Percentiles rank a stretch among this genome's conserved stretches.
These are phyloP conservation scores for Microplitis demolitor DNA, from an alignment of 1,140 invertebrate genomes.

Conservation along the genomic window DNA sequence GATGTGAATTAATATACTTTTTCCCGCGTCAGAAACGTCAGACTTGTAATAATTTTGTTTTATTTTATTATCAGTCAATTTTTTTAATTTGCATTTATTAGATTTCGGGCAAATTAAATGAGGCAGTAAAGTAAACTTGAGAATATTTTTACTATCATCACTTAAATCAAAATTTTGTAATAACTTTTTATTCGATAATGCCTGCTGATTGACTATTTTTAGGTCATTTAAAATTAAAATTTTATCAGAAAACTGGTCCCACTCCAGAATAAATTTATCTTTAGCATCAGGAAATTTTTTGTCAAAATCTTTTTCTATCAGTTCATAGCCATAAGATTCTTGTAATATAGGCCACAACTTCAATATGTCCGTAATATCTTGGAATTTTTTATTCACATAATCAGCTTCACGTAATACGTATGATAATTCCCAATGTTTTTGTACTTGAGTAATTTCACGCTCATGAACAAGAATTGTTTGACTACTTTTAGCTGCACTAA, in stretches of 20 bases:
- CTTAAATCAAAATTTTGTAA: not conserved
- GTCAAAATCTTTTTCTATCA: not conserved
- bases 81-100: too few species aligned
- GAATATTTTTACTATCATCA: not conserved
- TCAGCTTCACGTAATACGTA: not conserved
- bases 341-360: not conserved
- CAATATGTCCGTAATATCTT: not conserved
- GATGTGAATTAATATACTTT: not conserved
- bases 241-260: not conserved
- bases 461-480: not conserved
- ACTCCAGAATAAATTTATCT: not conserved
- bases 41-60: too few species aligned
- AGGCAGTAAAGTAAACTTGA: not conserved
- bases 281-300: not conserved
- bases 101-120: not conserved
- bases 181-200: not conserved
- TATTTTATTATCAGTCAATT: too few species aligned
- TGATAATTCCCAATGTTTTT: not conserved
- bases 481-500: not conserved
- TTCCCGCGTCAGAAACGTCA: not conserved
- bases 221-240: not conserved
- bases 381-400: not conserved
- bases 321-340: not conserved
- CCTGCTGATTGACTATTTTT: not conserved
- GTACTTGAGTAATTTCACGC: not conserved